phyloP scores from a whole-genome alignment of 2,888 invertebrate species.

The Rutpela maculata region DNA sequence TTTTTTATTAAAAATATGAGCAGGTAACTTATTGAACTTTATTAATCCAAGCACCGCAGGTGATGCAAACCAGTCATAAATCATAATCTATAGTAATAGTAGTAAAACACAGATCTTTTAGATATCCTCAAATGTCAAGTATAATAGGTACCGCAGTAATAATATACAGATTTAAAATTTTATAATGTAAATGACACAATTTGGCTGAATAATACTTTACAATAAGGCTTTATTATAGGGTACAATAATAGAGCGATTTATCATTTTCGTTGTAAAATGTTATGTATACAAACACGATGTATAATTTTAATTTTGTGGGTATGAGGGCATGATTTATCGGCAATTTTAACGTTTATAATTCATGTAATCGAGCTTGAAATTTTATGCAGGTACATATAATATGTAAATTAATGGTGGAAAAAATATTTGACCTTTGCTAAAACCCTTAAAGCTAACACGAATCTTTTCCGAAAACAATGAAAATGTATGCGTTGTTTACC shows the following conservation, averaged over 20 bases:
- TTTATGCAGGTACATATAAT: constrained; percentile 11
- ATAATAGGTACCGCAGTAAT: not conserved
- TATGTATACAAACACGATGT: constrained; percentile 8
- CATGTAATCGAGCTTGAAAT: not conserved
- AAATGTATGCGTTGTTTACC: not conserved
- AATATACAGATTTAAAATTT: not conserved
- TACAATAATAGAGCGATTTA: constrained; percentile 9
- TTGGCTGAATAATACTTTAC: constrained; percentile 8
- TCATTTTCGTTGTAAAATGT: constrained; percentile 16
- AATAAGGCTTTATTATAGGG: constrained; percentile 15
- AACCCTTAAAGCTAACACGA: not conserved
- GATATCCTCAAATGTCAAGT: not conserved
- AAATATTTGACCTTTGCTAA: not conserved
- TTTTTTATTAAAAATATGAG: too few relatives aligned
- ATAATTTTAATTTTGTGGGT: constrained; percentile 11
- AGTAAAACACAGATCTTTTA: not conserved
- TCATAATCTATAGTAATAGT: not conserved
- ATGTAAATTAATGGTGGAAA: not conserved
- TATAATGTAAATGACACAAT: not conserved
- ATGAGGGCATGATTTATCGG: constrained; percentile 5
- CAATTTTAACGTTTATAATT: not conserved
- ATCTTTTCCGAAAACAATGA: not conserved
- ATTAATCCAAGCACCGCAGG: too few relatives aligned
- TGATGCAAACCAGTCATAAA: not conserved
- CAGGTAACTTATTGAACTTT: too few relatives aligned